These are phyloP conservation scores for Cephus nigrinus DNA, from an alignment of 2,888 invertebrate genomes.

Conservation along the genomic window DNA sequence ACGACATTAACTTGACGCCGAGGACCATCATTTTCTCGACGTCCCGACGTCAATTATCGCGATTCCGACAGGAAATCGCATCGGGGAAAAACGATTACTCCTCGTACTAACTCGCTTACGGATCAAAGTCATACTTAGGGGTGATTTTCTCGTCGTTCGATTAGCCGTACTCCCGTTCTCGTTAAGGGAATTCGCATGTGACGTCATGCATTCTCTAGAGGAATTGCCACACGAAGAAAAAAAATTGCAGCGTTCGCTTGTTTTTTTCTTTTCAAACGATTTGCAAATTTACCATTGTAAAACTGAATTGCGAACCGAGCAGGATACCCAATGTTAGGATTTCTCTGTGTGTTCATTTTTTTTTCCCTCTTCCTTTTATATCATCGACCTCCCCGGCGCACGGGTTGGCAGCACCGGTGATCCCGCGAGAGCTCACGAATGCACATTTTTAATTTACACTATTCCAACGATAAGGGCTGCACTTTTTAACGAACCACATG, in stretches of 20 bases:
- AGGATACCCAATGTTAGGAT: not conserved
- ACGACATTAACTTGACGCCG: conserved; percentile 52
- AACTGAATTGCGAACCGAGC: not conserved
- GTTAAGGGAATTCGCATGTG: not conserved
- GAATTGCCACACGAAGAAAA: not conserved
- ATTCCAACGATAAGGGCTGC: not conserved
- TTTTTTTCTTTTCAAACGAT: not conserved
- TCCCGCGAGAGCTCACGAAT: not conserved
- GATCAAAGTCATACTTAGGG: not conserved
- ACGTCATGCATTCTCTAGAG: not conserved
- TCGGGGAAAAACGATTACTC: not conserved
- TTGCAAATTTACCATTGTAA: not conserved
- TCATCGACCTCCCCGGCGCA: not conserved
- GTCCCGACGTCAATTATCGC: conserved; percentile 20
- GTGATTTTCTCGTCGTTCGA: not conserved
- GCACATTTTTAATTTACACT: not conserved
- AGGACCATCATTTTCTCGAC: conserved; percentile 49
- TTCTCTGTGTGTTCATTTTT: not conserved
- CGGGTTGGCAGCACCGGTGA: not conserved
- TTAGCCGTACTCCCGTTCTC: not conserved
- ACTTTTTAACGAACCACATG: not conserved
- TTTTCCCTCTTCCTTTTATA: not conserved
- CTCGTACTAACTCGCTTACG: not conserved
- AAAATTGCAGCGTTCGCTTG: not conserved
- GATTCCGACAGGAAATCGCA: not conserved